Percentiles rank a stretch among this genome's conserved stretches.
Conservation (phyloP, 2,888 invertebrate genomes). For the Nomada fucata region DNA sequence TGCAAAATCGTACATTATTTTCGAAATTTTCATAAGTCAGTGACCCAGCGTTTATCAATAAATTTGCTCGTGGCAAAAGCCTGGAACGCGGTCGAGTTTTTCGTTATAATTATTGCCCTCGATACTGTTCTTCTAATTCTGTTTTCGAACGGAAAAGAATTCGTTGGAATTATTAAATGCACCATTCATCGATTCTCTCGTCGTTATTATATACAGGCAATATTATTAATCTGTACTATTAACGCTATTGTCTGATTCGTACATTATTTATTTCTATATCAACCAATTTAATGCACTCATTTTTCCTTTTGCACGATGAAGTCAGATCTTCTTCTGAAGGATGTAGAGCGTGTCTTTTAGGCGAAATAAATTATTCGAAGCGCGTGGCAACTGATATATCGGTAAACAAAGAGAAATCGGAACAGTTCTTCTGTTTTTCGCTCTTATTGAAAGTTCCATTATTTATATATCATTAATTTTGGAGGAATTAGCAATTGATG, state of each 20-base stretch:
- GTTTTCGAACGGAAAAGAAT: background rate
- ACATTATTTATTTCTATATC: background rate
- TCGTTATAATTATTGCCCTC: background rate
- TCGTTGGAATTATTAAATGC: background rate
- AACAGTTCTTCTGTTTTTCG: background rate
- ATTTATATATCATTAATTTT: too few relatives aligned
- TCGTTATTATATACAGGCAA: too few relatives aligned
- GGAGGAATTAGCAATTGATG: too few relatives aligned
- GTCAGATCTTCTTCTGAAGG: background rate
- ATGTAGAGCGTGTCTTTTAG: background rate
- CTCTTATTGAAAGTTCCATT: too few relatives aligned
- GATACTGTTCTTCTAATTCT: background rate
- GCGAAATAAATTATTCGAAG: background rate
- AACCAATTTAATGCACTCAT: background rate
- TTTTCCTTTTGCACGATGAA: background rate
- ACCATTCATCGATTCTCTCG: background rate
- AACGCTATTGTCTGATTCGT: background rate
- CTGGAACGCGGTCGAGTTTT: background rate
- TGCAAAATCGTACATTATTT: slow-evolving; percentile 13
- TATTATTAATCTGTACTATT: background rate
- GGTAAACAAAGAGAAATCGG: background rate
- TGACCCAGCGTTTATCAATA: slow-evolving; percentile 36
- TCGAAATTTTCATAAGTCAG: slow-evolving; percentile 39
- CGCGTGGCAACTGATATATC: background rate
- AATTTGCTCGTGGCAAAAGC: background rate